Conservation (phyloP, 1,140 invertebrate species). For the Eubasilissa regina region DNA sequence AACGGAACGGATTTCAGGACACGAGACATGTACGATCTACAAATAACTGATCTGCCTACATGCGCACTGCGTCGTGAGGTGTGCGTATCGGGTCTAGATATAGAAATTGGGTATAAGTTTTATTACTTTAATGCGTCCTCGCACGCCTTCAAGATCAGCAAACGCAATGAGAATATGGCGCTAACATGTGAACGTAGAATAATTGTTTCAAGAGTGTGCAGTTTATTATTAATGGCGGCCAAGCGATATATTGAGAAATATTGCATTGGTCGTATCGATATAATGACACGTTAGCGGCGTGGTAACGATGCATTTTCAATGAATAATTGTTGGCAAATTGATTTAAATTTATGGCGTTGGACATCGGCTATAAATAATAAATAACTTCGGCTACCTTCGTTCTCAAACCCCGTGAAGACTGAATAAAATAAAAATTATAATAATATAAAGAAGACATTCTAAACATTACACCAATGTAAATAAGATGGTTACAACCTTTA, state of each 20-base stretch:
- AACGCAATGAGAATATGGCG: background rate
- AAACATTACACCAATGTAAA: too few relatives aligned
- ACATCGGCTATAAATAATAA: background rate
- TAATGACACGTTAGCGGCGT: constrained; percentile 35
- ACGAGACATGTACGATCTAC: constrained; percentile 12
- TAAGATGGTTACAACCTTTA: background rate
- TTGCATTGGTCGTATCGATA: constrained; percentile 16
- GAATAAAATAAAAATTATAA: background rate
- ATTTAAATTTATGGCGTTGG: constrained; percentile 18
- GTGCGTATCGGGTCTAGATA: too few relatives aligned
- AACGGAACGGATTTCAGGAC: constrained; percentile 5
- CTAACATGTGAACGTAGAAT: constrained; percentile 2
- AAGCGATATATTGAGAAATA: constrained; percentile 5
- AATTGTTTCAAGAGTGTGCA: constrained; percentile 15
- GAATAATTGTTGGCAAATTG: constrained; percentile 32
- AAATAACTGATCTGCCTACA: too few relatives aligned
- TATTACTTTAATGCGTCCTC: background rate
- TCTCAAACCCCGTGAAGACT: background rate
- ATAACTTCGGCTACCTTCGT: too few relatives aligned
- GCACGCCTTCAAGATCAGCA: constrained; percentile 3
- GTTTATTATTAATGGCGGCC: constrained; percentile 12
- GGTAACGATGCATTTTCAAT: constrained; percentile 22
- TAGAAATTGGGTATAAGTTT: too few relatives aligned
- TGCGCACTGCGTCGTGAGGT: too few relatives aligned
- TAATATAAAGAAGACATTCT: background rate